Conservation (phyloP, 2,888 invertebrate genomes). For the Alcis repandata region DNA sequence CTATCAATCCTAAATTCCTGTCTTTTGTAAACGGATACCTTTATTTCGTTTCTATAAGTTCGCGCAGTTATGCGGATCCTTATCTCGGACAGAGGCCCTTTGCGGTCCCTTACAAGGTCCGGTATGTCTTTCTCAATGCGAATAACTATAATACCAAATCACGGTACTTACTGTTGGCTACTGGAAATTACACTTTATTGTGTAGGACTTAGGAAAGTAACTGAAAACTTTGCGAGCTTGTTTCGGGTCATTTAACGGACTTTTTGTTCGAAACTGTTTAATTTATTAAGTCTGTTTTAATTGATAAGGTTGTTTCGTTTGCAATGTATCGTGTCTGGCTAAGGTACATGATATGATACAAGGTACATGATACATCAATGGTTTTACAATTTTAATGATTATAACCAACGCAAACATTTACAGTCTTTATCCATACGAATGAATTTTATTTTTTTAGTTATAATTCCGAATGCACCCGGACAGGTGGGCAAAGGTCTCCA, state of each 20-base stretch:
- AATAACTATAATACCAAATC: conserved; percentile 53
- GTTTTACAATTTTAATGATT: no score
- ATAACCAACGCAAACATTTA: no score
- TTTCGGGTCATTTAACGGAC: conserved; percentile 20
- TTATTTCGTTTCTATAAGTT: conserved; percentile 44
- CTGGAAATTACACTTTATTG: conserved; percentile 11
- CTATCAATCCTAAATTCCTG: conserved; percentile 23
- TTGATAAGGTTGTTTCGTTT: background rate
- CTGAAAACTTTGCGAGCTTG: background rate
- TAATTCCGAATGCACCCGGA: no score
- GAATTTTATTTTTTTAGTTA: no score
- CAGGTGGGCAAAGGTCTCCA: no score
- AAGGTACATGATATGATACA: no score
- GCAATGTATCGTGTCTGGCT: background rate
- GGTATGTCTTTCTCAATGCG: conserved; percentile 67
- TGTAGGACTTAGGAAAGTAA: background rate
- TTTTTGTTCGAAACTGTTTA: conserved; percentile 18
- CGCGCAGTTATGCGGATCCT: conserved; percentile 64
- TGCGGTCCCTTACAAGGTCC: conserved; percentile 72
- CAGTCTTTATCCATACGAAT: no score
- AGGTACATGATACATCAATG: no score
- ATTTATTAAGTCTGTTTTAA: background rate
- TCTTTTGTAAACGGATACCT: conserved; percentile 24
- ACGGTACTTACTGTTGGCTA: background rate
- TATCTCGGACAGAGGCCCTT: conserved; percentile 65